Base-by-base conservation (phyloP, 1,140 invertebrate genomes). In the Araneus ventricosus region DNA sequence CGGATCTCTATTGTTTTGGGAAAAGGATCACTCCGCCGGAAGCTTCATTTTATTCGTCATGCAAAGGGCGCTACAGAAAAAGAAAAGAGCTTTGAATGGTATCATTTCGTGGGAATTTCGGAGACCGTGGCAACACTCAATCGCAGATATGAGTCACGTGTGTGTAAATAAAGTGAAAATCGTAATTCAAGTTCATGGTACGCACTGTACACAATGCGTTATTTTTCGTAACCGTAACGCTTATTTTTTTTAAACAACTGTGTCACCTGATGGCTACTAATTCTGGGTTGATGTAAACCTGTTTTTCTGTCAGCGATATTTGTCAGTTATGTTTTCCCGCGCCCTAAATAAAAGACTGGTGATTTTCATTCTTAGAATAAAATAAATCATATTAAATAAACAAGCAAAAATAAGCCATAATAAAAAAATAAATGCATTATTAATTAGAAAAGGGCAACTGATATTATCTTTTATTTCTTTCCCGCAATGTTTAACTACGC, bases 1-100 rank as follows among this genome's bases (percentile, higher is more conserved):
- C 70, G 70, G 70, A 75, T 34, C 70, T 75, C 27, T 22, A 75
- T 75, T 75, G 70, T 75, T 75, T 75, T 75, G 70, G 34, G 20
- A 75, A 75, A 27, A 70, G 30, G 30, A 75, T 34, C 30, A 20
- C 17, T 34, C 34, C 70, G 30, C 27, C 30, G 70, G 30, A 75
- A 75, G 17, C 37, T 75, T 30, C 70, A 37, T 75, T 37, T n/a
- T 34, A 14, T 37, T 75, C 17, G 27, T 75, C 30, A 20, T 34
- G 70, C 30, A 75, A 75, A 34, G 30, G 30, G 17, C 59, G n/a
- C 20, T 6, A 37, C 30, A 37, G 70, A 22, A 34, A 34, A 20
- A 20, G 34, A 75, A 20, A 75, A 37, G 34, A 75, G 30, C 7
- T 75, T 34, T 22, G 70, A 75, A 75, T 75, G 8, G 70, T 30